Evolutionary conservation across 92 coral and sea anemone species (phyloP).

Genomic region (Pocillopora grandis): DNA sequence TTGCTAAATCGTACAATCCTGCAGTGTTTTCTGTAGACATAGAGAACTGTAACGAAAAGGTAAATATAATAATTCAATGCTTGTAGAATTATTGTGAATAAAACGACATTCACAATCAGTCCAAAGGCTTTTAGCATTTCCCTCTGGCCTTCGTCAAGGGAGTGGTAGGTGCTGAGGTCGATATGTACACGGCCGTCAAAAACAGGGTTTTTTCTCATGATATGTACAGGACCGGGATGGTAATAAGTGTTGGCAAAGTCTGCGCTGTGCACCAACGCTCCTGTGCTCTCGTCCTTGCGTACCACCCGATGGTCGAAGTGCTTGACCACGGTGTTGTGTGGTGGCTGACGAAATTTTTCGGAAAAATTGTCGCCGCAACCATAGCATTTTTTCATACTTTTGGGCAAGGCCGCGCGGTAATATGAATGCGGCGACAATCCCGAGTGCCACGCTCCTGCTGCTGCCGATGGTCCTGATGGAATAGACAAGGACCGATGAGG

Average conservation of each 20-base stretch:
- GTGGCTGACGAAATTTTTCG: slow-evolving; percentile 40
- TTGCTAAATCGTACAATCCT: neutral
- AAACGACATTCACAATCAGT: neutral
- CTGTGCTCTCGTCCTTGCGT: slow-evolving; percentile 38
- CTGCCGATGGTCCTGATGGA: neutral
- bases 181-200: slow-evolving; percentile 10
- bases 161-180: slow-evolving; percentile 15
- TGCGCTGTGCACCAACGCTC: too few species aligned
- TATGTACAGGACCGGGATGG: slow-evolving; percentile 16
- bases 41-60: neutral
- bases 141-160: slow-evolving; percentile 33
- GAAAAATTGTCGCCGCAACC: slow-evolving; percentile 51
- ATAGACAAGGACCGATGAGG: too few species aligned
- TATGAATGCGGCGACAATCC: slow-evolving; percentile 40
- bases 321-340: slow-evolving; percentile 45
- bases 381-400: slow-evolving; percentile 44
- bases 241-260: slow-evolving; percentile 43
- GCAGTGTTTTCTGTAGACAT: neutral
- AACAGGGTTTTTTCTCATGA: neutral
- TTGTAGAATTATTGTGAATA: slow-evolving; percentile 20
- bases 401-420: slow-evolving; percentile 22
- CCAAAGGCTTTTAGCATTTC: slow-evolving; percentile 1
- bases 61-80: neutral
- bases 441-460: neutral
- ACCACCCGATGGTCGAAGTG: slow-evolving; percentile 51